Evolutionary conservation across 2,888 invertebrate genomes (phyloP), one percentile per base, ranked within the genome.

Genomic region (Drosophila pseudotalamancana): DNA sequence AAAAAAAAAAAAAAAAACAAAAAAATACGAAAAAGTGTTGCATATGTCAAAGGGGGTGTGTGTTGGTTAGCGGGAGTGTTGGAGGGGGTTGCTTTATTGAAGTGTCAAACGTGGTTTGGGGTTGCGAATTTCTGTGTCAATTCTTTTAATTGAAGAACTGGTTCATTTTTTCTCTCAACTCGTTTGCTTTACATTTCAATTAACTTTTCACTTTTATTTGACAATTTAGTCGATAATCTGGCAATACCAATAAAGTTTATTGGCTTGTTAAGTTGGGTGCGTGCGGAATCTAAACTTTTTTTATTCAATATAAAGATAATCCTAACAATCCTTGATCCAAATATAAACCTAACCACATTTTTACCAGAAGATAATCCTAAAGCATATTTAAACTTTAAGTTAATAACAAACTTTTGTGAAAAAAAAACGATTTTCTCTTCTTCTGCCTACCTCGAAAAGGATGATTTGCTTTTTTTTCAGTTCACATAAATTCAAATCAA

Each of bases 1-100:
- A 16, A 6, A 27, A 23, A 37, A 18, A 19, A 31, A 11, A 31
- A 31, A 6, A n/a, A 31, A 11, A 31, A 29, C 5, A 27, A 48
- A 19, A 40, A 16, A 27, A 32, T 12, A 56, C 37, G 45, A 62
- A 49, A 67, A 72, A 67, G 12, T 54, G 31, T 49, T 43, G 43
- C 56, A 68, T 29, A 45, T 67, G 43, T 39, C 73, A 37, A 65
- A 18, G 6, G 45, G n/a, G 25, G 19, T 25, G 34, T 34, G 43
- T 16, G 32, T n/a, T 9, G 16, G 21, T 23, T 1, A 0, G 49
- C 48, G 49, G 2, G 11, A 18, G 19, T n/a, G 37, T 19, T 14
- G 18, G 8, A 6, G 6, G n/a, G 42, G 40, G 23, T 25, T 45
- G 21, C 12, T 42, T 60, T 29, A 40, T 46, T 16, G 14, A 21